A percentile compares a stretch with the other conserved stretches of the same genome.
Conservation (phyloP, 2,113 vertebrate species). For the Lycocorax pyrrhopterus region DNA sequence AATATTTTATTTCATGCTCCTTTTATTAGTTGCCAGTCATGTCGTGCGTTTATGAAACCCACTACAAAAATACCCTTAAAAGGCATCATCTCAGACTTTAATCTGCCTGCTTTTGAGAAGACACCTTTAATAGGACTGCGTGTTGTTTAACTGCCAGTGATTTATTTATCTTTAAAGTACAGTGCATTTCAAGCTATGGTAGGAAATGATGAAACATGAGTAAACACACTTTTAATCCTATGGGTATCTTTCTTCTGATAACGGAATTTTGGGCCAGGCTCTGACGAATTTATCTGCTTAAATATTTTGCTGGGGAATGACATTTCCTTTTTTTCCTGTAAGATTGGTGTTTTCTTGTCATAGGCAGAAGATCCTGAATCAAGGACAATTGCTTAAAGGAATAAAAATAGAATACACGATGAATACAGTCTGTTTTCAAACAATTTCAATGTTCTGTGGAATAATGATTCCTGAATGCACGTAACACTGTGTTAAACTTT, state of each 20-base stretch:
- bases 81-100: constrained; percentile 35
- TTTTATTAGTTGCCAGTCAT: constrained; percentile 37
- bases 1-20: constrained; percentile 37
- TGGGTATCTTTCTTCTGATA: neutral
- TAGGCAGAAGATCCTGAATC: neutral
- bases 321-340: neutral
- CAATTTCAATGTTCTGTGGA: neutral
- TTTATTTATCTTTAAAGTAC: neutral
- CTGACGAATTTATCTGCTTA: neutral
- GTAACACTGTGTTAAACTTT: neutral
- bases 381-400: neutral
- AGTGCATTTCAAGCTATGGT: neutral
- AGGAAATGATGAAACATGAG: neutral
- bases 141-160: constrained; percentile 60
- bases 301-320: neutral
- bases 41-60: constrained; percentile 11
- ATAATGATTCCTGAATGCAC: neutral
- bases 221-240: neutral
- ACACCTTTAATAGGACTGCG: constrained; percentile 5
- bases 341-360: neutral
- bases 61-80: constrained; percentile 35
- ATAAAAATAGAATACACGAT: neutral
- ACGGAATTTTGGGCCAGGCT: neutral
- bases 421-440: neutral
- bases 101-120: constrained; percentile 26